Conservation (phyloP, 2,113 vertebrate genomes). For the Nematolebias whitei region DNA sequence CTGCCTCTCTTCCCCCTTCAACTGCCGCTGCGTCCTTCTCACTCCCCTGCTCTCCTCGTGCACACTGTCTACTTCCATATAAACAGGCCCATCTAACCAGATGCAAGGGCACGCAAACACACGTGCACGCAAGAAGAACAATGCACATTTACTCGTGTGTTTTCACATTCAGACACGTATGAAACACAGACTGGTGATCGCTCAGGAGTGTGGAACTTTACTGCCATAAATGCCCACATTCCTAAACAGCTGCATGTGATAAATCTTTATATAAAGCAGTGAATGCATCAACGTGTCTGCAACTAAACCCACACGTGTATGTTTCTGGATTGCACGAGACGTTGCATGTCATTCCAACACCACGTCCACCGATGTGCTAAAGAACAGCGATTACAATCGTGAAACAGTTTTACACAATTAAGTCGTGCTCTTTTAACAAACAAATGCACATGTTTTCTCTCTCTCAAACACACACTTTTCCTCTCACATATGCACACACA, state of each 20-base stretch:
- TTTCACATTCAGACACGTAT: background rate
- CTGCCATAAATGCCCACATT: slow-evolving; percentile 15
- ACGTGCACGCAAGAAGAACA: slow-evolving; percentile 27
- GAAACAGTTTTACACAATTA: slow-evolving; percentile 73
- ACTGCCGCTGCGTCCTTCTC: slow-evolving; percentile 77
- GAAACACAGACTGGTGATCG: slow-evolving; percentile 20
- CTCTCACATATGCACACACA: slow-evolving; percentile 32
- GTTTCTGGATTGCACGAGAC: slow-evolving; percentile 46
- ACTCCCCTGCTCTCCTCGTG: slow-evolving; percentile 71
- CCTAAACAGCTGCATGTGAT: slow-evolving; percentile 37
- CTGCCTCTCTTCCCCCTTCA: slow-evolving; percentile 52
- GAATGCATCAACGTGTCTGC: slow-evolving; percentile 22
- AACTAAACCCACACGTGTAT: slow-evolving; percentile 28
- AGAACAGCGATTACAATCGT: slow-evolving; percentile 67
- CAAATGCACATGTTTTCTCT: slow-evolving; percentile 48
- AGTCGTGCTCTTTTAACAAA: slow-evolving; percentile 67
- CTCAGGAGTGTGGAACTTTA: slow-evolving; percentile 2
- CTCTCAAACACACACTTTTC: slow-evolving; percentile 1
- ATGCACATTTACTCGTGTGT: slow-evolving; percentile 35
- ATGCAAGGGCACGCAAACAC: slow-evolving; percentile 46
- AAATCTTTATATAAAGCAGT: slow-evolving; percentile 32
- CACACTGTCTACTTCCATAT: slow-evolving; percentile 82
- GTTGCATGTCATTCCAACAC: slow-evolving; percentile 53
- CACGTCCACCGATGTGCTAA: slow-evolving; percentile 56
- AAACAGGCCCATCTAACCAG: slow-evolving; percentile 68